These are phyloP conservation scores for Micoletzkya japonica DNA, from an alignment of 2,888 invertebrate genomes.

Conservation along the genomic window DNA sequence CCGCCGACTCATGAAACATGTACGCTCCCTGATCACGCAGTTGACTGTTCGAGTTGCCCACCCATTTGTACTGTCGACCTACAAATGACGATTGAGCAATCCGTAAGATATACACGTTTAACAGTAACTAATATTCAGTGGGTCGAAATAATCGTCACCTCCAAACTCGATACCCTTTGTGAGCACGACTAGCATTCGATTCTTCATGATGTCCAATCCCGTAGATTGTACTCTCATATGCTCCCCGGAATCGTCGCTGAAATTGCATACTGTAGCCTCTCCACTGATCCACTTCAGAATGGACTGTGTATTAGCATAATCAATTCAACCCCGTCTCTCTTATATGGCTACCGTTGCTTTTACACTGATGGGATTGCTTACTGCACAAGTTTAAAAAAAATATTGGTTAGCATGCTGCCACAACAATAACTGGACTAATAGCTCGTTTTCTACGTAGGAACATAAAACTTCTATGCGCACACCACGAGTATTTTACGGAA, in stretches of 20 bases:
- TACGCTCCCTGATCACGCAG: constrained; percentile 62
- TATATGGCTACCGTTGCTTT: too few species aligned
- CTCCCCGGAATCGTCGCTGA: constrained; percentile 8
- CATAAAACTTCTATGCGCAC: background rate
- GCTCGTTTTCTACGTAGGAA: background rate
- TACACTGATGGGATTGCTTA: too few species aligned
- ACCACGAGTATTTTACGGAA: background rate
- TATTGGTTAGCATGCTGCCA: too few species aligned
- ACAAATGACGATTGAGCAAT: constrained; percentile 9
- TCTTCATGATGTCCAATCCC: constrained; percentile 34
- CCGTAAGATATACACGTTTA: background rate
- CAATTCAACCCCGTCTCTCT: too few species aligned
- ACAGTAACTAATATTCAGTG: background rate
- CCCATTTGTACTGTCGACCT: constrained; percentile 48
- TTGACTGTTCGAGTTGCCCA: constrained; percentile 62
- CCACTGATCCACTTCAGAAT: too few species aligned
- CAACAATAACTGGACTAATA: too few species aligned
- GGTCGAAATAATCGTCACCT: constrained; percentile 30
- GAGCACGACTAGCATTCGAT: constrained; percentile 32
- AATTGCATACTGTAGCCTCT: too few species aligned
- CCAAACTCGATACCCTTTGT: constrained; percentile 35
- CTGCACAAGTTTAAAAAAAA: too few species aligned
- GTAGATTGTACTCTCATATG: constrained; percentile 29
- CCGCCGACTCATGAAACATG: constrained; percentile 30
- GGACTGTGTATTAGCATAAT: too few species aligned